Percentiles rank a stretch among this genome's conserved stretches.
These are phyloP conservation scores for Philopedon plagiatum DNA, from an alignment of 2,888 invertebrate species.

Conservation along the genomic window DNA sequence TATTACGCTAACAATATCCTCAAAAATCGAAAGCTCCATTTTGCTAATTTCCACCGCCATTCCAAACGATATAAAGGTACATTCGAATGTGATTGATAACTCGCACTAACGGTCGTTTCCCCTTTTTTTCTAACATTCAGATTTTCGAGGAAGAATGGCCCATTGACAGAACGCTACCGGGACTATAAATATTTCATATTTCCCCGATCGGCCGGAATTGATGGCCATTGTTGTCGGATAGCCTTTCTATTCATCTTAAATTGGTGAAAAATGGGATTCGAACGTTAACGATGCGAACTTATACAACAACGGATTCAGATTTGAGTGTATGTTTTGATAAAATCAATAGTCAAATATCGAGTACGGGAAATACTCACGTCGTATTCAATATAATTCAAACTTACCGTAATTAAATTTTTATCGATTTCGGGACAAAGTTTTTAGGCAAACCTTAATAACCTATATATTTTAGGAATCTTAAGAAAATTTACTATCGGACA, in stretches of 20 bases:
- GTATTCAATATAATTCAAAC: too few relatives aligned
- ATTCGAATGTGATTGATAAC: slow-evolving; percentile 54
- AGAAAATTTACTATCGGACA: too few relatives aligned
- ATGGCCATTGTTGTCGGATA: slow-evolving; percentile 46
- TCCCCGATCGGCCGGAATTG: slow-evolving; percentile 36
- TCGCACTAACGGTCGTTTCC: slow-evolving; percentile 36
- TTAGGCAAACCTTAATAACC: too few relatives aligned
- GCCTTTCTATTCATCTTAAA: slow-evolving; percentile 45
- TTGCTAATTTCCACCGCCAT: slow-evolving; percentile 6
- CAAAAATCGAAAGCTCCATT: neutral
- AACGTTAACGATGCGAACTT: slow-evolving; percentile 34
- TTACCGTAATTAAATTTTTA: too few relatives aligned
- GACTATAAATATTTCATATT: slow-evolving; percentile 48
- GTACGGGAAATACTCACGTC: too few relatives aligned
- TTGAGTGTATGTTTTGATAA: slow-evolving; percentile 13
- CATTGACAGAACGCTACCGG: slow-evolving; percentile 32
- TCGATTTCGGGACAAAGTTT: too few relatives aligned
- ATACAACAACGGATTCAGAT: slow-evolving; percentile 33
- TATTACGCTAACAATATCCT: neutral
- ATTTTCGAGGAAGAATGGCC: slow-evolving; percentile 41
- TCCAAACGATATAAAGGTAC: slow-evolving; percentile 47
- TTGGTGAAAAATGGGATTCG: slow-evolving; percentile 45
- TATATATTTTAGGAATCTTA: too few relatives aligned
- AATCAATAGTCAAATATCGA: neutral
- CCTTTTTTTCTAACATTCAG: slow-evolving; percentile 52